Evolutionary conservation across 1,140 invertebrate genomes (phyloP).

Genomic region (Phortica variegata): DNA sequence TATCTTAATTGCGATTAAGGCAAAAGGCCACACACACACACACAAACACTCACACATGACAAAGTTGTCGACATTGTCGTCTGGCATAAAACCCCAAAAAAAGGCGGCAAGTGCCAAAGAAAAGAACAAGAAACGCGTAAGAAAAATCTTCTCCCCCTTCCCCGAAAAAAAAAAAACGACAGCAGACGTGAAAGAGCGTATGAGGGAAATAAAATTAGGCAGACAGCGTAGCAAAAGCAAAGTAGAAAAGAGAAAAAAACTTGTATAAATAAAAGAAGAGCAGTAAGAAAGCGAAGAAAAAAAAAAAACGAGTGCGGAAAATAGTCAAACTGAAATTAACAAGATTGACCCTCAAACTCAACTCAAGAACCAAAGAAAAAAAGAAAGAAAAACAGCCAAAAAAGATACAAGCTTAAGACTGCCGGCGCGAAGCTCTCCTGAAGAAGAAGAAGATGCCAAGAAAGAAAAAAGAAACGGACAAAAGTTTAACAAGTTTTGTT

Average conservation of each 20-base stretch:
- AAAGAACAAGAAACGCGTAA: conserved; percentile 1
- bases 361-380: background rate
- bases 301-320: background rate
- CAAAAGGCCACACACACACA: background rate
- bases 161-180: background rate
- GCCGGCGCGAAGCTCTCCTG: too few species aligned
- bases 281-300: too few species aligned
- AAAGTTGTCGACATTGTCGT: conserved; percentile 15
- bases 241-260: background rate
- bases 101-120: conserved; percentile 9
- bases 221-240: conserved; percentile 1
- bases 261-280: background rate
- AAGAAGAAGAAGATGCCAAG: conserved; percentile 12
- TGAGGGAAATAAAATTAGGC: conserved; percentile 25
- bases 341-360: conserved; percentile 37
- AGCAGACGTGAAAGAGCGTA: background rate
- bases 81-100: conserved; percentile 31
- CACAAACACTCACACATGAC: background rate
- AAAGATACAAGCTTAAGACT: too few species aligned
- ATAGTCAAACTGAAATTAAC: conserved; percentile 37
- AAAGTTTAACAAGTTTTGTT: conserved; percentile 18
- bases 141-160: conserved; percentile 10
- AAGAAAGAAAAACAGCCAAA: background rate
- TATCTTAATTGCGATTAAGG: conserved; percentile 53
- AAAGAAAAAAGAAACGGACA: conserved; percentile 45